Percentiles rank a stretch among this genome's conserved stretches.
These are phyloP conservation scores for Carposina sasakii DNA, from an alignment of 1,140 invertebrate species.

Conservation along the genomic window DNA sequence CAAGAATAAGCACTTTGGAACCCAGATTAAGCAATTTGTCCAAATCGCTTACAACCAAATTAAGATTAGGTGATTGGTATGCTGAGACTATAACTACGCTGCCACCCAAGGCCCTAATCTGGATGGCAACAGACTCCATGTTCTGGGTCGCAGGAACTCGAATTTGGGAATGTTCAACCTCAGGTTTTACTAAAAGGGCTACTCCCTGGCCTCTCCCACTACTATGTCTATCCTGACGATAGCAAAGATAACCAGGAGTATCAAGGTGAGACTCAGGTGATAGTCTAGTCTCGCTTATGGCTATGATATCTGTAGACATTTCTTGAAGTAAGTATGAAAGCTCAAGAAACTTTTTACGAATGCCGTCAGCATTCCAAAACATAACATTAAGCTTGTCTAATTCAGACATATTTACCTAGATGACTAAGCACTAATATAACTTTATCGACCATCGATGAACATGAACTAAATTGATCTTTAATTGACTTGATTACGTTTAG, in stretches of 20 bases:
- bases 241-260: background rate
- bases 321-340: background rate
- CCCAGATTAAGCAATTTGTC: background rate
- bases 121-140: background rate
- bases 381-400: background rate
- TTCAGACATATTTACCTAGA: conserved; percentile 3
- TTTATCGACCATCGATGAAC: conserved; percentile 3
- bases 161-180: background rate
- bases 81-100: background rate
- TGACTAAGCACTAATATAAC: background rate
- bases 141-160: background rate
- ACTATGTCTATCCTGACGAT: background rate
- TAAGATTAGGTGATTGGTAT: background rate
- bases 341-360: background rate
- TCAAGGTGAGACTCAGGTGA: background rate
- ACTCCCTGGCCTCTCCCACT: background rate
- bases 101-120: background rate
- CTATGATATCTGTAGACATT: background rate
- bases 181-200: background rate
- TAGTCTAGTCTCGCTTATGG: background rate
- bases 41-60: background rate
- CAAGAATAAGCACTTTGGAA: background rate
- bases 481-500: background rate
- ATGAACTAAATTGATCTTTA: background rate
- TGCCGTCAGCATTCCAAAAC: conserved; percentile 1